Base-by-base conservation (phyloP, 2,888 invertebrate genomes). In the Synanthedon tipuliformis region DNA sequence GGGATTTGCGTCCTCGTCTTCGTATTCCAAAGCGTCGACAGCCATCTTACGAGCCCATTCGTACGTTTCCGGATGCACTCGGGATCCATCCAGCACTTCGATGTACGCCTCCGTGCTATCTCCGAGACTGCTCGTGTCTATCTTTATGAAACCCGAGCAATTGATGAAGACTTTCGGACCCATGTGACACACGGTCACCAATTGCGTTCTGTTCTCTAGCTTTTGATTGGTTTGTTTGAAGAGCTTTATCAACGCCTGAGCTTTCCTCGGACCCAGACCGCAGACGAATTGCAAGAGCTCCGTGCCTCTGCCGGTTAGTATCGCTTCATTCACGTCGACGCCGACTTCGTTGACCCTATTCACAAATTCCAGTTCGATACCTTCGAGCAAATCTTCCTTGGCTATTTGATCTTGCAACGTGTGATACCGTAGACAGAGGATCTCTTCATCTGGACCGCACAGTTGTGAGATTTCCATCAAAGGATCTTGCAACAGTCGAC, bases 1-100 rank as follows among this genome's bases (percentile, higher is more conserved):
- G 0, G 98, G 98, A 81, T 98, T 97, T 0, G 95, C 94, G 62
- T 97, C 97, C 73, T 97, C 97, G 69, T 98, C 98, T 70, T 99
- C 98, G 66, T 98, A 98, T 68, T 99, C 99, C 50, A 99, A 85
- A 1, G 99, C 99, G 80, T 99, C 99, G 0, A 99, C 98, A 0
- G 99, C 99, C 99, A 99, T 99, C 85, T 99, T 99, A 48, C 99
- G 89, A 0, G 99, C 99, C 99, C 99, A 99, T 72, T 99, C 99
- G 77, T 99, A 99, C 0, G 98, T 97, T 86, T 99, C 99, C 0
- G 99, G 99, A 85, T 99, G 99, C 0, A 99, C 98, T 63, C 99
- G 90, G 0, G 99, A 98, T 0, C 98, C 98, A 72, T 99, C 99
- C 52, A 99, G 85, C 1, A 98, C 97, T 86, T 98, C 95, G 0